Base-by-base conservation (phyloP, 2,113 vertebrate genomes). In the Scomber japonicus region DNA sequence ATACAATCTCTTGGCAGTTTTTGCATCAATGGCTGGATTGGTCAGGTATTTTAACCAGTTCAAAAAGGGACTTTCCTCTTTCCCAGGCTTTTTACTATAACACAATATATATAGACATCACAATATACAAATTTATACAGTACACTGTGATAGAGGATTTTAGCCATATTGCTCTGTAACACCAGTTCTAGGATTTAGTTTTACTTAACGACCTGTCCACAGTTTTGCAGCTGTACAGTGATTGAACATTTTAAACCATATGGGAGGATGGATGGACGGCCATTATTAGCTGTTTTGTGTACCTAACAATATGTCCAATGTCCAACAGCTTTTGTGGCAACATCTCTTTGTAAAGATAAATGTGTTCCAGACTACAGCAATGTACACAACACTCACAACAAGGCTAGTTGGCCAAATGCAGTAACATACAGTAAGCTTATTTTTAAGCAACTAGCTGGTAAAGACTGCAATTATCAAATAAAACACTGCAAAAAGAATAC, bases 391-490 rank as follows among this genome's bases (percentile, higher is more conserved):
- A 35, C 56, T 30, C 19, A n/a, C 0, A 40, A 11, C 9, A 9
- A 45, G 19, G 19, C 5, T 35, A 50, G 0, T n/a, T n/a, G 55
- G 21, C 48, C 44, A 12, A 0, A 31, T 16, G n/a, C 63, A 44
- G 10, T 8, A 31, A 45, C 45, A 19, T 27, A 24, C 51, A 48
- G 1, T 14, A 30, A 11, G 35, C 10, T 35, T 17, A 14, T 48
- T 56, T n/a, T 14, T 17, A 46, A 82, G 67, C n/a, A 77, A 27
- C 56, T 12, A 16, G 14, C 53, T n/a, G 45, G 19, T 77, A 65
- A 81, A 56, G 48, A 65, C 0, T 1, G n/a, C 21, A 55, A 55
- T 54, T 81, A 59, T 24, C 48, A 64, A 80, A 71, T 53, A 71
- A 48, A 77, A 56, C 17, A 45, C 19, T 21, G 21, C 30, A 77